Conservation (phyloP, 2,797 vertebrate genomes). For the Rousettus madagascariensis region DNA sequence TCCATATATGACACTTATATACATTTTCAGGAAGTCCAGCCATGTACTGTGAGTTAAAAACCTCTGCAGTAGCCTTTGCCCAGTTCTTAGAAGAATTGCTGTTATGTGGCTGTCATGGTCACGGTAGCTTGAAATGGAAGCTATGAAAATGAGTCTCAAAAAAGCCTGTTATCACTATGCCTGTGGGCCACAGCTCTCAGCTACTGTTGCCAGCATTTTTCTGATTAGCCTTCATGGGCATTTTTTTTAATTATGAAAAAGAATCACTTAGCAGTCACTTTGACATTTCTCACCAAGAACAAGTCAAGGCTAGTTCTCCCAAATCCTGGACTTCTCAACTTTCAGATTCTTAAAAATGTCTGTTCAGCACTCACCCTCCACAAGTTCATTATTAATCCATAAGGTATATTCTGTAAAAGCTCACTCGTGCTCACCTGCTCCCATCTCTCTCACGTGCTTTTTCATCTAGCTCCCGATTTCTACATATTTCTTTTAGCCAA, state of each 20-base stretch:
- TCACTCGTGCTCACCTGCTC: background rate
- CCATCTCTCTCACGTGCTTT: background rate
- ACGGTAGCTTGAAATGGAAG: constrained; percentile 58
- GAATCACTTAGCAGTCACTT: constrained; percentile 27
- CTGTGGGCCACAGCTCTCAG: background rate
- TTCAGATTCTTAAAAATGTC: constrained; percentile 34
- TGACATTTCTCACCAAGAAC: constrained; percentile 35
- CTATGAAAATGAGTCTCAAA: constrained; percentile 41
- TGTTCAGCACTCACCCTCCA: background rate
- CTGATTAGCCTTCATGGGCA: background rate
- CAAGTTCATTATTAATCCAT: constrained; percentile 32
- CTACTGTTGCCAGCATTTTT: constrained; percentile 50
- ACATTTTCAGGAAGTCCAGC: constrained; percentile 40
- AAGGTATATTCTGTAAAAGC: constrained; percentile 37
- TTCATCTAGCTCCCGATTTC: background rate
- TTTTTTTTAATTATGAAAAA: constrained; percentile 57
- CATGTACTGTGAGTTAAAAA: constrained; percentile 44
- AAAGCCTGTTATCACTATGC: constrained; percentile 41
- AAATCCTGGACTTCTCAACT: constrained; percentile 60
- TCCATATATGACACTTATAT: constrained; percentile 24
- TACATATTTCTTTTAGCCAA: constrained; percentile 11
- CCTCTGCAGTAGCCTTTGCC: background rate
- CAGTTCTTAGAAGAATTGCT: constrained; percentile 37
- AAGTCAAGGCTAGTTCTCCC: constrained; percentile 26
- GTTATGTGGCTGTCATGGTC: constrained; percentile 37